Evolutionary conservation across 2,797 vertebrate species (phyloP).

Genomic region (Allobates femoralis): DNA sequence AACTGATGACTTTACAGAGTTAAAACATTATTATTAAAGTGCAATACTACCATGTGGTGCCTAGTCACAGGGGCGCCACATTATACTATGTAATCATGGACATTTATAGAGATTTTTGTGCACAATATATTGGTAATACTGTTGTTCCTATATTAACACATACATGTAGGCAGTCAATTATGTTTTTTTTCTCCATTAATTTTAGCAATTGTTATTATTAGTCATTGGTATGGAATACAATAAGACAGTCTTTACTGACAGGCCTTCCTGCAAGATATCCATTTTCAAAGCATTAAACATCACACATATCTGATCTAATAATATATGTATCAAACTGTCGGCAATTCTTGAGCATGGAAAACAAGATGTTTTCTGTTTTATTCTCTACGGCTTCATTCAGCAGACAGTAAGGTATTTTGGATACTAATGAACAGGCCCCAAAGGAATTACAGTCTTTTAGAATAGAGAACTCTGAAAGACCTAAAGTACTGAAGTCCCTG

Average conservation of each 20-base stretch:
- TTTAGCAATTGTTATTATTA: background rate
- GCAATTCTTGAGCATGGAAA: background rate
- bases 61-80: too few relatives aligned
- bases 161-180: background rate
- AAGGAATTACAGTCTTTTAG: slow-evolving; percentile 9
- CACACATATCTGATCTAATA: background rate
- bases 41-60: too few relatives aligned
- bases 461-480: background rate
- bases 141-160: too few relatives aligned
- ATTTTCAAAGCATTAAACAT: background rate
- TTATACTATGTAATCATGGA: too few relatives aligned
- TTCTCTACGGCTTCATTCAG: background rate
- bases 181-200: background rate
- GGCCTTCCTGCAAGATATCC: background rate
- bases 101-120: too few relatives aligned
- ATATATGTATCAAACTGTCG: background rate
- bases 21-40: too few relatives aligned
- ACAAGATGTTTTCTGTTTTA: slow-evolving; percentile 8
- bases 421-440: slow-evolving; percentile 1
- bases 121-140: too few relatives aligned
- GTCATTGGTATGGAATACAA: background rate
- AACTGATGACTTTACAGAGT: too few relatives aligned
- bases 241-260: background rate
- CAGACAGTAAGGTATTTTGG: slow-evolving; percentile 7
- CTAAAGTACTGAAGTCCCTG: background rate